These are phyloP conservation scores for Salvelinus alpinus DNA, from an alignment of 2,113 vertebrate species.

Conservation along the genomic window DNA sequence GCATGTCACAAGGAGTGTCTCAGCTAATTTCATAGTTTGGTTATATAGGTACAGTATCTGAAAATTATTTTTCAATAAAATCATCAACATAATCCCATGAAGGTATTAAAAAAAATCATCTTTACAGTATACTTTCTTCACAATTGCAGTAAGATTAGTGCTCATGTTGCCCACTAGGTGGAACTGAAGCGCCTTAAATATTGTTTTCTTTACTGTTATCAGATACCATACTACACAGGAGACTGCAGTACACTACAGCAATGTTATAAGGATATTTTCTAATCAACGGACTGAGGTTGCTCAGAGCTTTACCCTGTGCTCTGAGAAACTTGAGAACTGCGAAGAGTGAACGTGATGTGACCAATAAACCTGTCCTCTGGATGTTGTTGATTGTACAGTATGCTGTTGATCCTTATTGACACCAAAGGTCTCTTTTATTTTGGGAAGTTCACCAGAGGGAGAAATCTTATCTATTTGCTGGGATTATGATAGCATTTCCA, in stretches of 20 bases:
- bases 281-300: too few relatives aligned
- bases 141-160: neutral
- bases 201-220: neutral
- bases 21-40: slow-evolving; percentile 18
- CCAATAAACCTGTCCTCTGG: too few relatives aligned
- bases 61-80: too few relatives aligned
- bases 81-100: too few relatives aligned
- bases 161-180: slow-evolving; percentile 57
- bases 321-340: too few relatives aligned
- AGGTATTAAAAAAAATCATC: too few relatives aligned
- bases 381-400: neutral
- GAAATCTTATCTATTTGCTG: slow-evolving; percentile 3
- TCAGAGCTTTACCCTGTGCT: too few relatives aligned
- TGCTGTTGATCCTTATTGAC: neutral
- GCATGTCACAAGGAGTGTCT: slow-evolving; percentile 18
- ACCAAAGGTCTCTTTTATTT: slow-evolving; percentile 11
- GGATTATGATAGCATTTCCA: neutral
- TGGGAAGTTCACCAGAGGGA: neutral
- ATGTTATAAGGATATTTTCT: too few relatives aligned
- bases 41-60: too few relatives aligned
- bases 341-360: too few relatives aligned
- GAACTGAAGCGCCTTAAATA: slow-evolving; percentile 34
- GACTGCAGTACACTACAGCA: too few relatives aligned
- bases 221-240: neutral
- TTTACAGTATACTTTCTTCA: too few relatives aligned